phyloP scores from a whole-genome alignment of 2,797 vertebrate species.

The Octomys mimax region DNA sequence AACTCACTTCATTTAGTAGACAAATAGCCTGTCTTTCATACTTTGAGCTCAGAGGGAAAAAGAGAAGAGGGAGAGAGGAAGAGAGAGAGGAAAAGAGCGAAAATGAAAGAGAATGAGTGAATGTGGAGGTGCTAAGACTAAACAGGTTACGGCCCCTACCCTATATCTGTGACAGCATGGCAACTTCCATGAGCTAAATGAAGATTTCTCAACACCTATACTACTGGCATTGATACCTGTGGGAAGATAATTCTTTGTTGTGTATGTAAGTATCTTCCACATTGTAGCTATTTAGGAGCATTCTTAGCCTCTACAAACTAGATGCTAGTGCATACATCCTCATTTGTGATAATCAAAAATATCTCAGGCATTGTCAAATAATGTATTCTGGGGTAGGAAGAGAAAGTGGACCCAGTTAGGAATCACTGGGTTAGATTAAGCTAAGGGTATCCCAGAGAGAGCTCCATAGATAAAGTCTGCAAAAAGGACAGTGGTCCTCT shows the following conservation, averaged over 20 bases:
- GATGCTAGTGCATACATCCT: not conserved
- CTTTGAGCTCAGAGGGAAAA: not conserved
- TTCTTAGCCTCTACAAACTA: not conserved
- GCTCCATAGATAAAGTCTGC: not conserved
- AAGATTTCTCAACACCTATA: not conserved
- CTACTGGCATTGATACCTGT: not conserved
- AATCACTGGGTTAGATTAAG: not conserved
- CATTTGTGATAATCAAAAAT: not conserved
- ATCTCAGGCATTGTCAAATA: not conserved
- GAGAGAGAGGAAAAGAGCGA: not conserved
- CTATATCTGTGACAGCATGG: not conserved
- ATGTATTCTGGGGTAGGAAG: not conserved
- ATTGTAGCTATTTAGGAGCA: not conserved
- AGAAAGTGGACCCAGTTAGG: not conserved
- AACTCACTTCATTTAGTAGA: slow-evolving; percentile 1
- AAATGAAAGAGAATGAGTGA: not conserved
- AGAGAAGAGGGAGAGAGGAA: not conserved
- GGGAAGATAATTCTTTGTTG: not conserved
- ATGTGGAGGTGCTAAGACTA: not conserved
- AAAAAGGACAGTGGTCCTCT: not conserved
- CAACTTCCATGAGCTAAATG: not conserved
- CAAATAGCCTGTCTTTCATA: not conserved
- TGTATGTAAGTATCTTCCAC: not conserved
- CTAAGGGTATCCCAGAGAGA: not conserved
- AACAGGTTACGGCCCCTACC: not conserved